These are phyloP conservation scores for Standfussiana lucernea DNA, from an alignment of 2,888 invertebrate genomes.

Conservation along the genomic window DNA sequence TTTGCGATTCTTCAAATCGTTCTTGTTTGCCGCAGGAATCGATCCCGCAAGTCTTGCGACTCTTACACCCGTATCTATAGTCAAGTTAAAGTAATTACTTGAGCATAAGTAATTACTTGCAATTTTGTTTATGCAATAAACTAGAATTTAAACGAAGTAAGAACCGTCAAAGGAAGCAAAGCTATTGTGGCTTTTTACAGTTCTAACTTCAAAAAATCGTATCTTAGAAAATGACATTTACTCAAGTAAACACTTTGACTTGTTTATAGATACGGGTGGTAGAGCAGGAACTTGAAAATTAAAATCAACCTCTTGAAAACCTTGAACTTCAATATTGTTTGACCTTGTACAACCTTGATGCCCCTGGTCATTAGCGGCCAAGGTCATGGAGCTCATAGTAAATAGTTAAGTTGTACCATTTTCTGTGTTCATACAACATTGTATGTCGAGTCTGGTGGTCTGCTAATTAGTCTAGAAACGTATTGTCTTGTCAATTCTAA, in stretches of 20 bases:
- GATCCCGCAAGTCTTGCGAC: background rate
- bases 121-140: too few species aligned
- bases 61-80: too few species aligned
- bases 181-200: too few species aligned
- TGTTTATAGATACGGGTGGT: too few species aligned
- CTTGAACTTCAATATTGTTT: slow-evolving; percentile 43
- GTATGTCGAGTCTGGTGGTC: slow-evolving; percentile 1
- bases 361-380: slow-evolving; percentile 16
- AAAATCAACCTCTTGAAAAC: background rate
- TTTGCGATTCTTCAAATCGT: slow-evolving; percentile 6
- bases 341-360: slow-evolving; percentile 56
- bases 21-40: background rate
- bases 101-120: too few species aligned
- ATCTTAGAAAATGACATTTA: too few species aligned
- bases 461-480: slow-evolving; percentile 36
- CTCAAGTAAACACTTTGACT: too few species aligned
- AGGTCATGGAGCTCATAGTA: slow-evolving; percentile 36
- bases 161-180: too few species aligned
- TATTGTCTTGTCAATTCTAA: slow-evolving; percentile 45
- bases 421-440: slow-evolving; percentile 10
- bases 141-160: too few species aligned
- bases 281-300: slow-evolving; percentile 17
- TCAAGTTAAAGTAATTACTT: too few species aligned
- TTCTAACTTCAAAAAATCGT: too few species aligned
- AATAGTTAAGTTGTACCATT: slow-evolving; percentile 10